Percentiles rank a stretch among this genome's conserved stretches.
Conservation (phyloP, 2,888 invertebrate genomes). For the Hetaerina titia region DNA sequence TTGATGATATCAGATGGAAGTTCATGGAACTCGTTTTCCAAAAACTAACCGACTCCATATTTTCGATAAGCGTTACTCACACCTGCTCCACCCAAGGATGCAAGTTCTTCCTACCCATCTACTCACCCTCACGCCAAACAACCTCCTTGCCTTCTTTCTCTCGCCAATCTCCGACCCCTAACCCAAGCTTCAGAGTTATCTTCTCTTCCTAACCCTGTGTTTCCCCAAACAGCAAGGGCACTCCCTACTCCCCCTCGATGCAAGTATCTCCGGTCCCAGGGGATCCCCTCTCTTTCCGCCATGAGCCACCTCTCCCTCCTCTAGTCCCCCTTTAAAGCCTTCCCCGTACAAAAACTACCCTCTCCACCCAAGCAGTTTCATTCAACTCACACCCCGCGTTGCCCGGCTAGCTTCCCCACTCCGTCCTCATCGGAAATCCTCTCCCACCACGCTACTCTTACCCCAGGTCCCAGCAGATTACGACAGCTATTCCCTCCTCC, state of each 20-base stretch:
- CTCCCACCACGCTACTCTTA: not conserved
- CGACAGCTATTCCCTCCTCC: not conserved
- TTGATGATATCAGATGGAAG: slow-evolving; percentile 54
- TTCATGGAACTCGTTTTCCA: slow-evolving; percentile 45
- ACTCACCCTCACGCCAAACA: not conserved
- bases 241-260: not conserved
- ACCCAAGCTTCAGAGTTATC: not conserved
- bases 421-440: not conserved
- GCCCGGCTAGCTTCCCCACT: not conserved
- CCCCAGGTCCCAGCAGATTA: not conserved
- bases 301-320: not conserved
- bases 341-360: not conserved
- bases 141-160: not conserved
- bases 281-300: not conserved
- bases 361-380: slow-evolving; percentile 7
- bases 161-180: not conserved
- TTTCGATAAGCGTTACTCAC: slow-evolving; percentile 43
- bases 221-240: not conserved
- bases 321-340: not conserved
- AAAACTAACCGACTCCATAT: slow-evolving; percentile 33
- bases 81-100: slow-evolving; percentile 58
- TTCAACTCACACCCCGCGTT: not conserved
- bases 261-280: not conserved
- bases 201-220: not conserved
- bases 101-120: not conserved